Conservation (phyloP, 2,113 vertebrate genomes). For the Carassius auratus region DNA sequence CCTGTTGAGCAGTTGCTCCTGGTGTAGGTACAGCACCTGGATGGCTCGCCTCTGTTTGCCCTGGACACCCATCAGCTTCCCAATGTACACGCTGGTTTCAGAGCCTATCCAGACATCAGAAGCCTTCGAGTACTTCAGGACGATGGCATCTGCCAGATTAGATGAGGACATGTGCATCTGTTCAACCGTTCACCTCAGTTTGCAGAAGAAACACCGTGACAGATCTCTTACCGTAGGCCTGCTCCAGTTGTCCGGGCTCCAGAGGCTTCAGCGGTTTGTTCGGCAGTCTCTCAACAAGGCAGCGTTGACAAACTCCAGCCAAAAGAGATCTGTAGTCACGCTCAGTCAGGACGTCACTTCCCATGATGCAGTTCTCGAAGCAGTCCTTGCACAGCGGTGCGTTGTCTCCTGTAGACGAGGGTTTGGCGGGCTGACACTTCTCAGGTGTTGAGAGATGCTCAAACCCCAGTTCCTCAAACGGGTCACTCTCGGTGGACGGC, state of each 20-base stretch:
- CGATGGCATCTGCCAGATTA: conserved; percentile 79
- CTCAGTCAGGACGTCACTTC: conserved; percentile 65
- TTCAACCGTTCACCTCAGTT: not conserved
- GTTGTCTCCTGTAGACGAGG: no score
- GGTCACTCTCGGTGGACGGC: not conserved
- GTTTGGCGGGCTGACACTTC: no score
- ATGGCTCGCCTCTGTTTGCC: conserved; percentile 87
- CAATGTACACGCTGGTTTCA: conserved; percentile 84
- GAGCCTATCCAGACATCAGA: conserved; percentile 86
- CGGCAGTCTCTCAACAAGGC: conserved; percentile 81
- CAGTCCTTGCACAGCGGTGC: conserved; percentile 61
- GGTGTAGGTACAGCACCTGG: conserved; percentile 90
- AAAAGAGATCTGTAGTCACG: conserved; percentile 82
- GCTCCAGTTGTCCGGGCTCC: conserved; percentile 67
- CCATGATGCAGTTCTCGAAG: conserved; percentile 37
- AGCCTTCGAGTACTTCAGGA: conserved; percentile 91
- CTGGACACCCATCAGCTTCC: conserved; percentile 76
- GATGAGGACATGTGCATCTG: conserved; percentile 13
- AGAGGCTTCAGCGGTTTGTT: conserved; percentile 81
- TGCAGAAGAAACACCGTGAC: not conserved
- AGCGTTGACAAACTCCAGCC: conserved; percentile 82
- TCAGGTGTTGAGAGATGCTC: not conserved
- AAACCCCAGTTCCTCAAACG: conserved; percentile 15
- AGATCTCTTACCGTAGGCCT: conserved; percentile 77
- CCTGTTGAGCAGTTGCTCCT: conserved; percentile 90